Evolutionary conservation across 2,888 invertebrate genomes (phyloP).

Genomic region (Unio delphinus): DNA sequence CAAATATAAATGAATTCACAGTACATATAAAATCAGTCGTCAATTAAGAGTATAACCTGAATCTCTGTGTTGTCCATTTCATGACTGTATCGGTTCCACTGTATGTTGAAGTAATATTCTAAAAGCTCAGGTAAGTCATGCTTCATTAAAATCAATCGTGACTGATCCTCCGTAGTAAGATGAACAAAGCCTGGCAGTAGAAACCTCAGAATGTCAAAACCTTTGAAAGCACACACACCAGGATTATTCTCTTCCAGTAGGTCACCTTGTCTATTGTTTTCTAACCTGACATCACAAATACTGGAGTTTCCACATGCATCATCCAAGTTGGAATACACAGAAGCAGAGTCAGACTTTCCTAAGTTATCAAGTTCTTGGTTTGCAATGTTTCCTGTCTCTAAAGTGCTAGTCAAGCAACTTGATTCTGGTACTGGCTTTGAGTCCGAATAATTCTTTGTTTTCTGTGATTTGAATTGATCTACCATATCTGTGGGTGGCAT

Average conservation of each 20-base stretch:
- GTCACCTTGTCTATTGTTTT: slow-evolving; percentile 1
- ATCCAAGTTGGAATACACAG: background rate
- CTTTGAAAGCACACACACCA: background rate
- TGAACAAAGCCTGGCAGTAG: slow-evolving; percentile 92
- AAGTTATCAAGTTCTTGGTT: too few relatives aligned
- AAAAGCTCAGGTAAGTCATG: slow-evolving; percentile 76
- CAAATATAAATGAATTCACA: too few relatives aligned
- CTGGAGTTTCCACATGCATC: slow-evolving; percentile 1
- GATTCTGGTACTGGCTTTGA: too few relatives aligned
- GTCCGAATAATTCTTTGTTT: too few relatives aligned
- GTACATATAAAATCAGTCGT: too few relatives aligned
- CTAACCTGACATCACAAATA: slow-evolving; percentile 2
- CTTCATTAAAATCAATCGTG: slow-evolving; percentile 84
- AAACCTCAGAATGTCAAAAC: slow-evolving; percentile 82
- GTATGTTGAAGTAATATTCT: slow-evolving; percentile 67
- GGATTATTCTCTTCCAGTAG: background rate
- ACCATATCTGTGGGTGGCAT: too few relatives aligned
- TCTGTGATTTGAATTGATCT: too few relatives aligned
- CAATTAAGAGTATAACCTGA: slow-evolving; percentile 13
- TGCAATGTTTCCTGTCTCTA: too few relatives aligned
- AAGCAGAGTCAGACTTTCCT: too few relatives aligned
- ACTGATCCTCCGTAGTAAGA: slow-evolving; percentile 89
- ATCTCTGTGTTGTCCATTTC: slow-evolving; percentile 21
- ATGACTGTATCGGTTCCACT: slow-evolving; percentile 24
- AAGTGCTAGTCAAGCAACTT: too few relatives aligned